These are phyloP conservation scores for Bombyx mandarina DNA, from an alignment of 1,140 invertebrate genomes.

Conservation along the genomic window DNA sequence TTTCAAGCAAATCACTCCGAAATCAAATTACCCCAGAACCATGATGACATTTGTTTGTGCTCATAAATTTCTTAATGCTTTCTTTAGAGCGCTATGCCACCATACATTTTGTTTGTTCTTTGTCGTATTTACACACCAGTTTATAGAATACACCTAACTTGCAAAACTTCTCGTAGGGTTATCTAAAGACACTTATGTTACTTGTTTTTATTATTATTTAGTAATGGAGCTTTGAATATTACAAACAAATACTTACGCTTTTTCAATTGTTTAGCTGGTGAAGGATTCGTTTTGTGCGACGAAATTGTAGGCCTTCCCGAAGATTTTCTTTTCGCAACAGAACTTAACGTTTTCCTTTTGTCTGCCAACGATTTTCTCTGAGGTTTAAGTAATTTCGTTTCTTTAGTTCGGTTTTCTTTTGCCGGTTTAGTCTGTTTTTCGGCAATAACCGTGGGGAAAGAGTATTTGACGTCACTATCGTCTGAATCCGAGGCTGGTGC, in stretches of 20 bases:
- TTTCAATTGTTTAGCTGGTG: slow-evolving; percentile 33
- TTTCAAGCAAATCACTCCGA: too few species aligned
- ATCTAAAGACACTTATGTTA: too few species aligned
- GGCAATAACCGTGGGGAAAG: slow-evolving; percentile 31
- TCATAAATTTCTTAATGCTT: too few species aligned
- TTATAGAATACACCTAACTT: too few species aligned
- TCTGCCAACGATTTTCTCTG: slow-evolving; percentile 31
- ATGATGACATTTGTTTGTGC: too few species aligned
- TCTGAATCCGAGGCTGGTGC: slow-evolving; percentile 46
- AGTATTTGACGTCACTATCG: slow-evolving; percentile 60
- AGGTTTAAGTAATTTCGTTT: slow-evolving; percentile 11
- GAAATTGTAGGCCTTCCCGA: slow-evolving; percentile 26
- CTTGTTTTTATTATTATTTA: too few species aligned
- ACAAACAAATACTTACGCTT: slow-evolving; percentile 41
- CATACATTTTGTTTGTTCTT: too few species aligned
- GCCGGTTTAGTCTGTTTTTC: neutral
- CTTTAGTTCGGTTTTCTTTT: neutral
- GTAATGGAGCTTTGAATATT: too few species aligned
- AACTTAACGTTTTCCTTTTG: slow-evolving; percentile 46
- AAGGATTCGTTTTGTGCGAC: slow-evolving; percentile 24
- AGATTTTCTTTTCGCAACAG: slow-evolving; percentile 50
- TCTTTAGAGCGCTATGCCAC: too few species aligned
- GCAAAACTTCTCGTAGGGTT: too few species aligned
- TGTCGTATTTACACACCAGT: too few species aligned
- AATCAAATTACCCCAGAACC: too few species aligned